A percentile compares a stretch with the other conserved stretches of the same genome.
phyloP scores from a whole-genome alignment of 1,140 invertebrate species.

The Tribolium madens region DNA sequence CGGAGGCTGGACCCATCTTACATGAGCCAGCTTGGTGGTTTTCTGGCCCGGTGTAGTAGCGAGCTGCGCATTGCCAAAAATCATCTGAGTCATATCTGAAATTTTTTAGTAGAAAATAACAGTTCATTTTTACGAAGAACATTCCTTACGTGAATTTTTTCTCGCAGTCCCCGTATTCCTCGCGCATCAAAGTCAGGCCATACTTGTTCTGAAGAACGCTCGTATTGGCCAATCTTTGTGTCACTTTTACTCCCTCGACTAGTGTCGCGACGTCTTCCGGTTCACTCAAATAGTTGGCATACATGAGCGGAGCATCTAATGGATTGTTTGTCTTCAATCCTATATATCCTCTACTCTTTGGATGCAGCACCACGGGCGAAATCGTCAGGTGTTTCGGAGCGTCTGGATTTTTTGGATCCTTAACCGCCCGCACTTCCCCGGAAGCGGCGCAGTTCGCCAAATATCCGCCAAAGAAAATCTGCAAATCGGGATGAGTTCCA shows the following conservation, averaged over 20 bases:
- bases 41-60: slow-evolving; percentile 81
- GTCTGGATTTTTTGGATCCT: slow-evolving; percentile 64
- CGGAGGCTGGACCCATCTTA: slow-evolving; percentile 80
- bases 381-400: slow-evolving; percentile 71
- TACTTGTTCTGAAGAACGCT: slow-evolving; percentile 79
- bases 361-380: slow-evolving; percentile 79
- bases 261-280: slow-evolving; percentile 80
- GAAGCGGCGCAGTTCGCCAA: slow-evolving; percentile 72
- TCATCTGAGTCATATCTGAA: slow-evolving; percentile 79
- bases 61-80: slow-evolving; percentile 85
- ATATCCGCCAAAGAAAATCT: slow-evolving; percentile 78
- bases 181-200: slow-evolving; percentile 70
- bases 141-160: slow-evolving; percentile 65
- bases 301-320: slow-evolving; percentile 81
- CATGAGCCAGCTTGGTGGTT: slow-evolving; percentile 89
- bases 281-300: slow-evolving; percentile 85
- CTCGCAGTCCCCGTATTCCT: slow-evolving; percentile 60
- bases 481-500: slow-evolving; percentile 72
- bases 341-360: slow-evolving; percentile 84
- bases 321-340: slow-evolving; percentile 83
- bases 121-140: neutral
- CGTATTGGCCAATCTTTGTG: slow-evolving; percentile 77
- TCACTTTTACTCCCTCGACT: slow-evolving; percentile 74
- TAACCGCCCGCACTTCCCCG: slow-evolving; percentile 66
- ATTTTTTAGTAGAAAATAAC: slow-evolving; percentile 56